Evolutionary conservation across 2,797 vertebrate genomes (phyloP), one percentile per base, ranked within the genome.

Genomic region (Chloroceryle inda): DNA sequence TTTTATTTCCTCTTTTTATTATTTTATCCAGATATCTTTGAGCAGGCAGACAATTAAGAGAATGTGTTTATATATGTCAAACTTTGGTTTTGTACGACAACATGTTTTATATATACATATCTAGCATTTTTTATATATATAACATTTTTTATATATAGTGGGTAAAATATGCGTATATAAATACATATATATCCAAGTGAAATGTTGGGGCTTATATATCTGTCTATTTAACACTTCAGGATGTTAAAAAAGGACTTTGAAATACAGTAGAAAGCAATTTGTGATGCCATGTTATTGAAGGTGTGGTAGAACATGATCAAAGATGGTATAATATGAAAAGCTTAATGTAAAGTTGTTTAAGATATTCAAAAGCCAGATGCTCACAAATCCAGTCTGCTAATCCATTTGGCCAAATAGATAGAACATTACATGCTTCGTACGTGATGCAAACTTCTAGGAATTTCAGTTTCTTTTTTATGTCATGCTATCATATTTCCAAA

Each of bases 1-100:
- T 14, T 68, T 92, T 92, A 64, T 85, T 88, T 95, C 75, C 73
- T 80, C 9, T 8, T 79, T 89, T 89, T 89, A 67, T 76, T 89
- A 52, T 62, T 68, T 88, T 88, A 37, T 50, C 24, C 26, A 80
- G 16, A 83, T 81, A 58, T 55, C 47, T 85, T 37, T 89, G 66
- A 88, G 56, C 13, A 74, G 37, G 17, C 14, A 87, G 29, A 87
- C 6, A 56, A 59, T 35, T 72, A 61, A 72, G 44, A 63, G 9
- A 8, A 42, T 27, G 2, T 66, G 5, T 64, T 38, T 40, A 20
- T 68, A 1, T 49, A 45, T 72, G 45, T 83, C 22, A 68, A 21
- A 92, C 8, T 74, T 83, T 0, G 5, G 50, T 92, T 92, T 84
- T 83, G 42, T 56, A 33, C 69, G 84, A 8, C 58, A 83, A 10